Evolutionary conservation across 1,140 invertebrate species (phyloP), one percentile per base, ranked within the genome.

Genomic region (Battus philenor): DNA sequence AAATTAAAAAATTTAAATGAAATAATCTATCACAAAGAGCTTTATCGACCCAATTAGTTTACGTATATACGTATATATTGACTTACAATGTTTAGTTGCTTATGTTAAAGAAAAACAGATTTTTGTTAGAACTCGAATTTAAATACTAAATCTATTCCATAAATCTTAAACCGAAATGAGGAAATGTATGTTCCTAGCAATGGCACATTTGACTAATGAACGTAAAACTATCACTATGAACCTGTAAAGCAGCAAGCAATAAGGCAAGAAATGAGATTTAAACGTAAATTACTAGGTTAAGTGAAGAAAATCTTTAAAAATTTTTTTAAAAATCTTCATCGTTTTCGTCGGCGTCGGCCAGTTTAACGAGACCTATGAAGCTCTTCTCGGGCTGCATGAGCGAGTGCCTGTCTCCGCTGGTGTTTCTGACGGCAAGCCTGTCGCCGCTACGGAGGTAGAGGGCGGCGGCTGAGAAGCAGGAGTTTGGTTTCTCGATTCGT

Each of bases 301-400:
- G 2, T 24, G 20, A 20, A 33, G 18, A n/a, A n/a, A n/a, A n/a
- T n/a, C n/a, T n/a, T n/a, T n/a, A n/a, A n/a, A n/a, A n/a, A n/a
- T n/a, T n/a, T n/a, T n/a, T n/a, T 39, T 72, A 82, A 24, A 76
- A 52, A 43, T 83, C 76, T 20, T 68, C 46, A 6, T 63, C 46
- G 1, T 74, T 76, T 16, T 80, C 68, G 29, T 83, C 79, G 1
- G 86, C 73, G 47, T 91, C 89, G n/a, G 88, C 88, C n/a, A 93
- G 74, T 82, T 93, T 93, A 22, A 93, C 87, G 3, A 93, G 87
- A 18, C 93, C 93, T 63, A 94, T 94, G 83, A 93, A 94, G 56
- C 93, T 94, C 68, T 94, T 93, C 33, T 90, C 90, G 8, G 89
- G 87, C 59, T 93, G 88, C 68, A 94, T 90, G 8, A 94, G 75